A percentile compares a stretch with the other conserved stretches of the same genome.
Conservation (phyloP, 1,140 invertebrate genomes). For the Lucilia sericata region DNA sequence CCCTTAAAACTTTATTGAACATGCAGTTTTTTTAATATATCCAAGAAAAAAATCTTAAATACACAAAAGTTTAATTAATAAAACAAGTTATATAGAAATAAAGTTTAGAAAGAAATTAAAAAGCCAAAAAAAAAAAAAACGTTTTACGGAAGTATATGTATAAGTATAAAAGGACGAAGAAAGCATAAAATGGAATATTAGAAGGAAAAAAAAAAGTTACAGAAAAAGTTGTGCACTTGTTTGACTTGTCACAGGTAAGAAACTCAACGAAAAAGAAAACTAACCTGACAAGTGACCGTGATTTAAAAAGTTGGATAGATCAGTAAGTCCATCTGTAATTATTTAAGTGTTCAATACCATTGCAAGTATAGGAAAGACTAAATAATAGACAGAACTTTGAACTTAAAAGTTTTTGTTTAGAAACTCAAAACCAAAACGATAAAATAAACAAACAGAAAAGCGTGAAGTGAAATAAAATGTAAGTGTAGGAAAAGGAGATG, state of each 20-base stretch:
- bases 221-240: neutral
- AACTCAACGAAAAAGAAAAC: constrained; percentile 50
- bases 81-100: too few relatives aligned
- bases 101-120: too few relatives aligned
- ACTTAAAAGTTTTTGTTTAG: neutral
- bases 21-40: too few relatives aligned
- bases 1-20: too few relatives aligned
- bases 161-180: neutral
- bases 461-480: neutral
- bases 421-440: neutral
- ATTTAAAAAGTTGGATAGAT: constrained; percentile 67
- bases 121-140: too few relatives aligned
- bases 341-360: constrained; percentile 41
- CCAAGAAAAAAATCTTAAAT: too few relatives aligned
- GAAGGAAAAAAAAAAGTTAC: neutral
- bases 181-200: constrained; percentile 25
- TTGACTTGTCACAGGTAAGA: constrained; percentile 26
- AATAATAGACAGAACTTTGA: neutral
- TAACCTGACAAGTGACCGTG: constrained; percentile 68
- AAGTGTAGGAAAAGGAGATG: neutral
- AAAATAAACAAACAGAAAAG: neutral
- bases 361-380: neutral
- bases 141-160: neutral
- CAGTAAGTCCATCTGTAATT: constrained; percentile 67
- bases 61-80: too few relatives aligned